Percentiles rank a stretch among this genome's conserved stretches.
phyloP scores from a whole-genome alignment of 1,140 invertebrate genomes.

The Dufourea novaeangliae region DNA sequence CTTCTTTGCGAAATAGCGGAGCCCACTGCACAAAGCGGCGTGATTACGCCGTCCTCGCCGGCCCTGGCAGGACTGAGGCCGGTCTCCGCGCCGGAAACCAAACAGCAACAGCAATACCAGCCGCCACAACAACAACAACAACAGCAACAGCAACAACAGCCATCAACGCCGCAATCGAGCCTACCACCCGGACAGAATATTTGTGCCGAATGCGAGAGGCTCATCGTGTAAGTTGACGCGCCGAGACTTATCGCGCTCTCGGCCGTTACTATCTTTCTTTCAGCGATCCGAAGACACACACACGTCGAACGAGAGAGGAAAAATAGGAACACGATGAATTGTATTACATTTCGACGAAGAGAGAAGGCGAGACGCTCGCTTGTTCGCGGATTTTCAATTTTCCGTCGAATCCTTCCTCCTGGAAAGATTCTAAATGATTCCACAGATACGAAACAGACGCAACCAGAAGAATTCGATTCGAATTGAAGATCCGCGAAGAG shows the following conservation, averaged over 20 bases:
- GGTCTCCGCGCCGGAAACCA: conserved; percentile 87
- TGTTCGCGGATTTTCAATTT: conserved; percentile 2
- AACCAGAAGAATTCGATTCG: not conserved
- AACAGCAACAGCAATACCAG: conserved; percentile 74
- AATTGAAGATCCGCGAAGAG: not conserved
- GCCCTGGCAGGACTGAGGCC: conserved; percentile 84
- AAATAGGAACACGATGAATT: conserved; percentile 16
- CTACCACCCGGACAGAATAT: conserved; percentile 93
- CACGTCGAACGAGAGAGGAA: conserved; percentile 21
- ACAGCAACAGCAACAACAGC: conserved; percentile 61
- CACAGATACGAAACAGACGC: not conserved
- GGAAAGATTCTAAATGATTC: not conserved
- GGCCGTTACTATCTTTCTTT: conserved; percentile 37
- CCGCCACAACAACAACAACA: not conserved
- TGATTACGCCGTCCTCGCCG: conserved; percentile 80
- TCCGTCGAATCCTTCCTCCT: not conserved
- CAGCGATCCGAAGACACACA: conserved; percentile 33
- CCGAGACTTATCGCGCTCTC: not conserved
- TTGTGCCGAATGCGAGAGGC: conserved; percentile 95
- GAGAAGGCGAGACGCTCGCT: not conserved
- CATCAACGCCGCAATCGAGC: conserved; percentile 82
- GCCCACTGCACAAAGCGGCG: conserved; percentile 78
- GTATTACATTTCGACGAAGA: conserved; percentile 19
- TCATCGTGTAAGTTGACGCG: conserved; percentile 93
- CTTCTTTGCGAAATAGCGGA: conserved; percentile 75